Evolutionary conservation across 1,140 invertebrate genomes (phyloP).

Genomic region (Danaus melanippus): DNA sequence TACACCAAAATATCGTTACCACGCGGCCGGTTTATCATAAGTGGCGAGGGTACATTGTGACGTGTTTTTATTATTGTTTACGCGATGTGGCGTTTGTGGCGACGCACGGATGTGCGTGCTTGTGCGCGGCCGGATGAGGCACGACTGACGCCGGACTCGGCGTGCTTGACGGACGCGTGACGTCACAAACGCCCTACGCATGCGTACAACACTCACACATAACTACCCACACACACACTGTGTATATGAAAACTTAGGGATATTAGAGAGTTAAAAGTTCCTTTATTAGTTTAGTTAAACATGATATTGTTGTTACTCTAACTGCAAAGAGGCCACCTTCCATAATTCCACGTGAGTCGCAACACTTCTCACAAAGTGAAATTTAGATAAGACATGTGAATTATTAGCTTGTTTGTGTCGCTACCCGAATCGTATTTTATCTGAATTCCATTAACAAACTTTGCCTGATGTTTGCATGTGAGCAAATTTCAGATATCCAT

Average conservation of each 20-base stretch:
- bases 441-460: slow-evolving; percentile 22
- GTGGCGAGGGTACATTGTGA: slow-evolving; percentile 45
- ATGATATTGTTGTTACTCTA: slow-evolving; percentile 25
- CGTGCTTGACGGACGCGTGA: slow-evolving; percentile 31
- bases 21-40: slow-evolving; percentile 53
- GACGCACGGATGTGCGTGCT: slow-evolving; percentile 31
- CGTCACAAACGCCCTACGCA: slow-evolving; percentile 23
- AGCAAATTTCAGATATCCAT: too few relatives aligned
- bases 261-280: slow-evolving; percentile 36
- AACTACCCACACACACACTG: slow-evolving; percentile 12
- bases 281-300: slow-evolving; percentile 40
- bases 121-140: slow-evolving; percentile 37
- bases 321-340: slow-evolving; percentile 14
- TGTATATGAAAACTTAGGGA: slow-evolving; percentile 28
- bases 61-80: slow-evolving; percentile 52
- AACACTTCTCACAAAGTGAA: slow-evolving; percentile 7
- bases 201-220: slow-evolving; percentile 25
- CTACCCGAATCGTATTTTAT: slow-evolving; percentile 11
- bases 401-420: slow-evolving; percentile 21
- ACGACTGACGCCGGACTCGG: slow-evolving; percentile 44
- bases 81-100: slow-evolving; percentile 35
- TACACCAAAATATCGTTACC: slow-evolving; percentile 43
- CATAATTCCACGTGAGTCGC: slow-evolving; percentile 8
- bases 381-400: slow-evolving; percentile 20
- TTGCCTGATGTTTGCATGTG: slow-evolving; percentile 10